Percentiles rank a stretch among this genome's conserved stretches.
Evolutionary conservation across 2,888 invertebrate genomes (phyloP).

Genomic region (Abrostola tripartita): DNA sequence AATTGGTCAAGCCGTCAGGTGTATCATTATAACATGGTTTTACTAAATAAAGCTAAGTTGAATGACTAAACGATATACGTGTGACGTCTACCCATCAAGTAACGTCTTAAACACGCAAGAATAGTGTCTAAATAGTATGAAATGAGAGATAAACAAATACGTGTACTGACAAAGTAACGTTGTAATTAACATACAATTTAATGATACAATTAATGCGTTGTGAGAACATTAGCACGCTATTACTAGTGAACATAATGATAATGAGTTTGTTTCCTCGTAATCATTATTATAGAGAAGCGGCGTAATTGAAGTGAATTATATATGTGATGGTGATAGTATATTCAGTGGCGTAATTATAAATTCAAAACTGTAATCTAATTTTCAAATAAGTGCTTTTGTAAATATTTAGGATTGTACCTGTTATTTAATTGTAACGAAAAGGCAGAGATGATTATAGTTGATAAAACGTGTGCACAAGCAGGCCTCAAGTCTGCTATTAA

Average conservation of each 20-base stretch:
- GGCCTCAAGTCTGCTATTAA: no score
- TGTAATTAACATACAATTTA: slow-evolving; percentile 29
- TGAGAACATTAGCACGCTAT: slow-evolving; percentile 37
- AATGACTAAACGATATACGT: no score
- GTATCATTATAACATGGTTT: no score
- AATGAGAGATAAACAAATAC: not conserved
- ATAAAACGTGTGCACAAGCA: no score
- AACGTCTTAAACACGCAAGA: not conserved
- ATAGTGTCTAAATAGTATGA: not conserved
- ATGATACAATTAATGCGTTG: slow-evolving; percentile 27
- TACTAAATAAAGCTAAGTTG: no score
- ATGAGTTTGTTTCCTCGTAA: slow-evolving; percentile 40
- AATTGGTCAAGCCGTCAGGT: no score
- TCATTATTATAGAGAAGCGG: slow-evolving; percentile 35
- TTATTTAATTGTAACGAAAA: no score
- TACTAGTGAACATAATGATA: slow-evolving; percentile 40
- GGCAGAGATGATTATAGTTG: no score
- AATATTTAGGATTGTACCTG: no score
- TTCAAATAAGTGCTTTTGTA: no score
- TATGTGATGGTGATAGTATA: slow-evolving; percentile 23
- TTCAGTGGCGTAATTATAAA: not conserved
- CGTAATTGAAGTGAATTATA: slow-evolving; percentile 45
- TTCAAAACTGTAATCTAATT: no score
- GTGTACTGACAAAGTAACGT: slow-evolving; percentile 1
- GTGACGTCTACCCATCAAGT: no score